Evolutionary conservation across 2,797 vertebrate species (phyloP), one percentile per base, ranked within the genome.

Genomic region (Myiothlypis chrysogaster): DNA sequence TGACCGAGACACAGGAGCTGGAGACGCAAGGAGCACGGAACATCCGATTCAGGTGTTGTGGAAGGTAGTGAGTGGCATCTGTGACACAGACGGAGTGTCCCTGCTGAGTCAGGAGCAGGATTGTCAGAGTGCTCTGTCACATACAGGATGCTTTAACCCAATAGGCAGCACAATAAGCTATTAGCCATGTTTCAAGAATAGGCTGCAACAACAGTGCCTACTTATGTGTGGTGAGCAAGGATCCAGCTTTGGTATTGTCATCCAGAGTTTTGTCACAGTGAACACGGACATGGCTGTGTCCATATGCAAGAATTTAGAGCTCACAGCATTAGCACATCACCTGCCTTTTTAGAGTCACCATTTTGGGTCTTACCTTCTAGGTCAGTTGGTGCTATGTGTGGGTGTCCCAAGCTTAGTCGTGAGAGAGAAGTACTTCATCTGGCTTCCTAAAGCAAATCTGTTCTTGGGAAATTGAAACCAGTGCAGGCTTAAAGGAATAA

Each of bases 11-110:
- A 0, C 14, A 11, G 32, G n/a, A 83, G 20, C 46, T 55, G 64
- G 32, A 64, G 44, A 5, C 0, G 1, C 4, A 28, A 61, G n/a
- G 43, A 19, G 1, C 50, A 3, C 1, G 39, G 37, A 75, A 24
- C 22, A 8, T 16, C 21, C 19, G 66, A 3, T 59, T 30, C 7
- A 44, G 49, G 14, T 49, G 4, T 70, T 84, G 64, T 84, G 47
- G 66, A 66, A 70, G 47, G 32, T 12, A 13, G 47, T 14, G 44
- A 25, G 59, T 34, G 47, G 14, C 14, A 37, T 55, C 39, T 50
- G 41, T 57, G 81, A 69, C 66, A 9, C 34, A 56, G n/a, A 30
- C 34, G 43, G 35, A 24, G 43, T 6, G 13, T 17, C 44, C 34
- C 30, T 76, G 1, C 28, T 47, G 83, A 64, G 19, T 57, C 65